Evolutionary conservation across 2,888 invertebrate genomes (phyloP).

Genomic region (Kryphioiulus occultus): DNA sequence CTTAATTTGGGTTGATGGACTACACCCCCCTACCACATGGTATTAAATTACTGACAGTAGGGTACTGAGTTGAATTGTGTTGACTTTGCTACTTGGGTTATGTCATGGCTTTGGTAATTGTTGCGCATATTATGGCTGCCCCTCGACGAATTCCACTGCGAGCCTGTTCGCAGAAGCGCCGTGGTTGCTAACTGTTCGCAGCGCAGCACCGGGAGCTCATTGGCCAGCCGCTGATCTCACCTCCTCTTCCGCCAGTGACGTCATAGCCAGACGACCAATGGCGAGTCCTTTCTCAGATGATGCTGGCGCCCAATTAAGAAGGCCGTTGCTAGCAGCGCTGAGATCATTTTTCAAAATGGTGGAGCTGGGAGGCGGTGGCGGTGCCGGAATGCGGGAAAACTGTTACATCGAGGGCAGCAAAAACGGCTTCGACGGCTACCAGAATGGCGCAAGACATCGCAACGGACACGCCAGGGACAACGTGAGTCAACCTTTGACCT

Average conservation of each 20-base stretch:
- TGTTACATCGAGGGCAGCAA: not conserved
- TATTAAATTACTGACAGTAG: too few species aligned
- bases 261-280: not conserved
- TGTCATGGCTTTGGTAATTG: too few species aligned
- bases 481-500: not conserved
- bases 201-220: too few species aligned
- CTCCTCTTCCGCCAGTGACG: not conserved
- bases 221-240: too few species aligned
- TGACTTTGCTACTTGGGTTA: too few species aligned
- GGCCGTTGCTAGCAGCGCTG: not conserved
- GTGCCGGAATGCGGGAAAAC: constrained; percentile 5
- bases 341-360: constrained; percentile 5
- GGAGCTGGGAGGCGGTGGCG: not conserved
- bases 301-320: not conserved
- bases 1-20: too few species aligned
- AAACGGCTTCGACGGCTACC: not conserved
- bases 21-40: too few species aligned
- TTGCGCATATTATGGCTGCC: too few species aligned
- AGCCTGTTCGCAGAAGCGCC: too few species aligned
- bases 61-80: too few species aligned
- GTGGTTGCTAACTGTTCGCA: too few species aligned
- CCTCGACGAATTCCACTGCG: too few species aligned
- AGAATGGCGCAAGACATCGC: not conserved
- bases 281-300: not conserved
- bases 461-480: not conserved